Evolutionary conservation across 2,888 invertebrate species (phyloP).

Genomic region (Netelia inedita): DNA sequence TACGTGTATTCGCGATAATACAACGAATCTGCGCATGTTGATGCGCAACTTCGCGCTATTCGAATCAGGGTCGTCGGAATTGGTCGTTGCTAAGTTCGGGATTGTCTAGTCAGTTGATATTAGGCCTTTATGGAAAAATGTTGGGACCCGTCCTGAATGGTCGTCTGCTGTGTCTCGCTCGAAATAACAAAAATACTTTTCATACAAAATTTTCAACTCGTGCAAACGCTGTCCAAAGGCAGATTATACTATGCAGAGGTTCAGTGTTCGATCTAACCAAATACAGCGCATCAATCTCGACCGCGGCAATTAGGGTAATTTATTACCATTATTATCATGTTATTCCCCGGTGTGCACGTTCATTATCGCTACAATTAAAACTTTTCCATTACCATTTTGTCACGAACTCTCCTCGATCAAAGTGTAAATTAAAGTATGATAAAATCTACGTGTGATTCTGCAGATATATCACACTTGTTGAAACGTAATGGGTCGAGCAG

Average conservation of each 20-base stretch:
- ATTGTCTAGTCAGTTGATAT: constrained; percentile 6
- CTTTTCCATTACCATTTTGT: neutral
- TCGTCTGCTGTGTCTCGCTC: constrained; percentile 66
- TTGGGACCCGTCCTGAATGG: constrained; percentile 71
- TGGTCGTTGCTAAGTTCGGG: constrained; percentile 25
- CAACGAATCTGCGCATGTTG: neutral
- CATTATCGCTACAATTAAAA: too few relatives aligned
- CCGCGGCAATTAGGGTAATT: constrained; percentile 69
- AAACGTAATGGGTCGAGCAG: constrained; percentile 79
- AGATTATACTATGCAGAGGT: constrained; percentile 69
- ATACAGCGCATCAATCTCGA: constrained; percentile 54
- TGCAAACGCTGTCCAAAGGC: constrained; percentile 54
- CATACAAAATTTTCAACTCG: constrained; percentile 59
- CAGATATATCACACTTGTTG: constrained; percentile 44
- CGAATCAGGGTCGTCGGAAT: constrained; percentile 6
- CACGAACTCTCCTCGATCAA: neutral
- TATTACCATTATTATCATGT: constrained; percentile 28
- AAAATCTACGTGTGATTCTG: constrained; percentile 37
- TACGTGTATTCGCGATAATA: neutral
- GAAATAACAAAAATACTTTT: constrained; percentile 68
- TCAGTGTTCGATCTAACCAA: constrained; percentile 61
- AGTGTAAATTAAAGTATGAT: neutral
- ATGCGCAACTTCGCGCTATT: constrained; percentile 2
- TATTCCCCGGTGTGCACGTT: neutral
- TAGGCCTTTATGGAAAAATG: constrained; percentile 69